These are phyloP conservation scores for Melieria picta DNA, from an alignment of 2,888 invertebrate genomes.

Conservation along the genomic window DNA sequence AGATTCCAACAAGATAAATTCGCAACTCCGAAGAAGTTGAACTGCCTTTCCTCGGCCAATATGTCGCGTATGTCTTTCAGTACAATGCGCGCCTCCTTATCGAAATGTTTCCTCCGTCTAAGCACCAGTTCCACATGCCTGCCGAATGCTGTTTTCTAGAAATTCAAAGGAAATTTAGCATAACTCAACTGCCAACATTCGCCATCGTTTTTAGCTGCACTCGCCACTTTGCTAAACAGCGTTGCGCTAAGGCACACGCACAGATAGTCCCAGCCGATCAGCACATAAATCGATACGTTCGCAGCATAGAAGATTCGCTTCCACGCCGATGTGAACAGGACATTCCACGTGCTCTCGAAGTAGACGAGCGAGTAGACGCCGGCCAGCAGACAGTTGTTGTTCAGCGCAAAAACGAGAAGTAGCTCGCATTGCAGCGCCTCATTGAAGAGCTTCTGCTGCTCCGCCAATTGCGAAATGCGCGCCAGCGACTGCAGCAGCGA, in stretches of 20 bases:
- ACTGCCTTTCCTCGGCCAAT: background rate
- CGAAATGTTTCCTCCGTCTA: conserved; percentile 17
- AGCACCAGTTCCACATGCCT: conserved; percentile 29
- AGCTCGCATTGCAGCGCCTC: conserved; percentile 49
- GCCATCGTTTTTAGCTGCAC: conserved; percentile 4
- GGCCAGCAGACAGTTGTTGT: conserved; percentile 54
- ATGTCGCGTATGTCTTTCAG: conserved; percentile 6
- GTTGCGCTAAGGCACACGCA: conserved; percentile 45
- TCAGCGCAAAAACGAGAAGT: conserved; percentile 48
- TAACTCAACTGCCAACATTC: background rate
- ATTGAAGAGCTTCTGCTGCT: conserved; percentile 40
- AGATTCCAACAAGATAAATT: background rate
- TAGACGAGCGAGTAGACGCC: conserved; percentile 52
- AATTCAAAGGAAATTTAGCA: background rate
- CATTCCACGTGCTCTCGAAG: conserved; percentile 52
- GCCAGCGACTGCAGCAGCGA: conserved; percentile 32
- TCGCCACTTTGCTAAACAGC: conserved; percentile 48
- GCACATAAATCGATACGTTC: conserved; percentile 54
- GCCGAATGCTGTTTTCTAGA: conserved; percentile 17
- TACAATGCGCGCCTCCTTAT: conserved; percentile 37
- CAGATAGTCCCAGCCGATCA: conserved; percentile 55
- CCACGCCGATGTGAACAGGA: conserved; percentile 50
- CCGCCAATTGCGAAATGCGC: conserved; percentile 43
- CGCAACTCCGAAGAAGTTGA: background rate
- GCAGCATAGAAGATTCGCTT: conserved; percentile 54